A percentile compares a stretch with the other conserved stretches of the same genome.
Evolutionary conservation across 1,140 invertebrate genomes (phyloP).

Genomic region (Caenorhabditis elegans): WBcel235 BX284606.5:5440501-5441000

Average conservation of each 20-base stretch:
- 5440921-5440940: too few species aligned
- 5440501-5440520: not conserved
- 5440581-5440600: not conserved
- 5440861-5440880: conserved; percentile 55
- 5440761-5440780: conserved; percentile 54
- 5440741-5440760: conserved; percentile 58
- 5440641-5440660: conserved; percentile 29
- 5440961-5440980: too few species aligned
- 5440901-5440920: too few species aligned
- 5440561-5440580: not conserved
- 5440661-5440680: not conserved
- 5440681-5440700: not conserved
- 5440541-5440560: not conserved
- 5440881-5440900: too few species aligned
- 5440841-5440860: conserved; percentile 47
- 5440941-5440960: too few species aligned
- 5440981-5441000: not conserved
- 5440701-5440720: conserved; percentile 24
- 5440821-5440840: conserved; percentile 38
- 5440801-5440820: conserved; percentile 55
- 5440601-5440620: not conserved
- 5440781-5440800: conserved; percentile 46
- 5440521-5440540: not conserved
- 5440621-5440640: not conserved
- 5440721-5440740: conserved; percentile 51